Conservation (phyloP, 2,888 invertebrate species). For the Liposcelis brunnea region DNA sequence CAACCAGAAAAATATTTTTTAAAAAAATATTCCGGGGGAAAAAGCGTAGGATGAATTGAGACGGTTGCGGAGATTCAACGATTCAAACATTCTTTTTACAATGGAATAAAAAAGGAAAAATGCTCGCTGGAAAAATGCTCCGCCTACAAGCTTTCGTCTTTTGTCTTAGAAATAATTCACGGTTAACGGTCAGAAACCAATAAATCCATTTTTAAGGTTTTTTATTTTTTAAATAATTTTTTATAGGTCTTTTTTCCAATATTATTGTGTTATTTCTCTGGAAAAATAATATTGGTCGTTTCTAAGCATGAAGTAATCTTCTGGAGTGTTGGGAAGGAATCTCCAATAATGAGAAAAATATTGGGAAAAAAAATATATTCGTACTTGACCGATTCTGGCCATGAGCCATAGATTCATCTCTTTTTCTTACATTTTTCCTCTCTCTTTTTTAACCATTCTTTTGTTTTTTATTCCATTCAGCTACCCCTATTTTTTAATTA, state of each 20-base stretch:
- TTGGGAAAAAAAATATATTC: not conserved
- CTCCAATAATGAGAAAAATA: too few species aligned
- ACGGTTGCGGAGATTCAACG: not conserved
- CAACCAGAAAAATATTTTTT: slow-evolving; percentile 6
- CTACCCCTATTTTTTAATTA: slow-evolving; percentile 9
- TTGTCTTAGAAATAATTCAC: slow-evolving; percentile 7
- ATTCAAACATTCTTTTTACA: slow-evolving; percentile 1
- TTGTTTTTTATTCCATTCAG: slow-evolving; percentile 4
- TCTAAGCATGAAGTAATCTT: too few species aligned
- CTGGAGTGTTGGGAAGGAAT: too few species aligned
- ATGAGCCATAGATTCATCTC: not conserved
- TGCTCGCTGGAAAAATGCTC: slow-evolving; percentile 7
- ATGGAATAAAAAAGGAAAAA: slow-evolving; percentile 2
- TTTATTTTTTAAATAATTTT: too few species aligned
- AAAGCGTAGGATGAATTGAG: not conserved
- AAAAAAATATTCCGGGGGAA: not conserved
- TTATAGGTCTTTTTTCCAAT: too few species aligned
- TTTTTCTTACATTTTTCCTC: slow-evolving; percentile 7
- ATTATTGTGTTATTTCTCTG: too few species aligned
- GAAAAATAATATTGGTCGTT: too few species aligned
- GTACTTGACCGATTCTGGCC: not conserved
- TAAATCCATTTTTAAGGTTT: too few species aligned
- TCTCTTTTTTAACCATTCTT: slow-evolving; percentile 6
- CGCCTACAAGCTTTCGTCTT: slow-evolving; percentile 8
- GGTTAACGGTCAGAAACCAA: too few species aligned